phyloP scores from a whole-genome alignment of 2,113 vertebrate genomes.

The Phocoena sinus region DNA sequence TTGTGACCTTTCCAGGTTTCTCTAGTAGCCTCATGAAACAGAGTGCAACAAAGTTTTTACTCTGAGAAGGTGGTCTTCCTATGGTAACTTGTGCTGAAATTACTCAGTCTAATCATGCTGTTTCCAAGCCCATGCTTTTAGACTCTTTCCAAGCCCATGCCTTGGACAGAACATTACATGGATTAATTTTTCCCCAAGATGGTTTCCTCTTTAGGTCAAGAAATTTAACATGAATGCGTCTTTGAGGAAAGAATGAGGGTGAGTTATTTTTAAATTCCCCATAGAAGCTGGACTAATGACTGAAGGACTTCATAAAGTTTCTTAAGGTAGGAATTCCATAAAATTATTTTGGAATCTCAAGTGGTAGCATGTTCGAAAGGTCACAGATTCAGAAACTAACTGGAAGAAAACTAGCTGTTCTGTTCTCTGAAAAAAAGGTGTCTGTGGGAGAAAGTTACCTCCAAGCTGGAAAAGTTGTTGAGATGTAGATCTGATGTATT shows the following conservation, averaged over 20 bases:
- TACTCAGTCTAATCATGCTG: slow-evolving; percentile 54
- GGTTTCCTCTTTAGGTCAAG: slow-evolving; percentile 51
- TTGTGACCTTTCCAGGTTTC: slow-evolving; percentile 48
- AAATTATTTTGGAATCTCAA: background rate
- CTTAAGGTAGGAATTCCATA: background rate
- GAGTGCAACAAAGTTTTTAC: slow-evolving; percentile 53
- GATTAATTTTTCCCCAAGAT: slow-evolving; percentile 59
- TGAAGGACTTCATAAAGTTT: background rate
- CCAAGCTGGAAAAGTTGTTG: background rate
- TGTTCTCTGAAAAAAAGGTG: background rate
- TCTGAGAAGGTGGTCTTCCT: slow-evolving; percentile 67
- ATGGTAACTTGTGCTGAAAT: slow-evolving; percentile 65
- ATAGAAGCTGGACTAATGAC: background rate
- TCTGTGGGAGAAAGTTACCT: background rate
- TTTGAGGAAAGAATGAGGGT: background rate
- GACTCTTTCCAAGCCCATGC: background rate
- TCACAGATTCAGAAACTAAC: background rate
- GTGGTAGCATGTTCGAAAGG: background rate
- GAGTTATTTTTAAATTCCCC: background rate
- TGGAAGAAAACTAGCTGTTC: background rate
- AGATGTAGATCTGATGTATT: background rate
- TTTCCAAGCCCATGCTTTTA: slow-evolving; percentile 38
- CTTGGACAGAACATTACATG: slow-evolving; percentile 66
- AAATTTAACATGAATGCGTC: slow-evolving; percentile 40
- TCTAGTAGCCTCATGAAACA: slow-evolving; percentile 31